Percentiles rank a stretch among this genome's conserved stretches.
These are phyloP conservation scores for Ypsolopha scabrella DNA, from an alignment of 2,888 invertebrate genomes.

Conservation along the genomic window DNA sequence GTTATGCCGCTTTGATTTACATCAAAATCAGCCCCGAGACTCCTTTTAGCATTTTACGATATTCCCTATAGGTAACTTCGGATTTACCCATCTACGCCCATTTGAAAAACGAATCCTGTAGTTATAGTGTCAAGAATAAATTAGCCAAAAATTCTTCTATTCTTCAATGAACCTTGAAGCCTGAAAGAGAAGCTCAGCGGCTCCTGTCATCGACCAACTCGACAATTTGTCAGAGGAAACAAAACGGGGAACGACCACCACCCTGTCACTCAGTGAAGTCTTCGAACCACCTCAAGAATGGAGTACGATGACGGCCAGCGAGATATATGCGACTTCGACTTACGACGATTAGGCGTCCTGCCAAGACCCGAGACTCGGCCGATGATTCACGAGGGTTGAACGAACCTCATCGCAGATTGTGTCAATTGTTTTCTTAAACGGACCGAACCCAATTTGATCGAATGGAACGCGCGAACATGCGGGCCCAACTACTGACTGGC, in stretches of 20 bases:
- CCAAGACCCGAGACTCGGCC: conserved; percentile 41
- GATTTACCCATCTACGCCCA: too few species aligned
- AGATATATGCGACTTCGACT: conserved; percentile 57
- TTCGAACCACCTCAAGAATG: conserved; percentile 58
- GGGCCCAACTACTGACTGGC: too few species aligned
- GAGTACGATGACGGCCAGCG: conserved; percentile 54
- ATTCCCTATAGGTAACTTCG: too few species aligned
- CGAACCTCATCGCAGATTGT: conserved; percentile 31
- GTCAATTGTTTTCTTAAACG: conserved; percentile 65
- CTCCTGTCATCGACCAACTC: conserved; percentile 24
- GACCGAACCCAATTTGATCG: conserved; percentile 15
- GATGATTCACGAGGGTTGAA: conserved; percentile 60
- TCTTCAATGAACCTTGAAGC: too few species aligned
- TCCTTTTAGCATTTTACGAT: too few species aligned
- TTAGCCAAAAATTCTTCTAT: too few species aligned
- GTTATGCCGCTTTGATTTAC: too few species aligned
- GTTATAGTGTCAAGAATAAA: too few species aligned
- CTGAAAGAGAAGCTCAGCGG: background rate
- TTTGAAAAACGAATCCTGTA: too few species aligned
- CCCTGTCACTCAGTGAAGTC: conserved; percentile 55
- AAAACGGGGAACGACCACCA: conserved; percentile 29
- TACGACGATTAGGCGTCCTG: conserved; percentile 61
- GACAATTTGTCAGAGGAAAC: conserved; percentile 58
- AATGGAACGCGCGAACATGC: conserved; percentile 35
- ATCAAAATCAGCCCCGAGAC: too few species aligned